phyloP scores from a whole-genome alignment of 2,113 vertebrate species.

The Delphinus delphis region DNA sequence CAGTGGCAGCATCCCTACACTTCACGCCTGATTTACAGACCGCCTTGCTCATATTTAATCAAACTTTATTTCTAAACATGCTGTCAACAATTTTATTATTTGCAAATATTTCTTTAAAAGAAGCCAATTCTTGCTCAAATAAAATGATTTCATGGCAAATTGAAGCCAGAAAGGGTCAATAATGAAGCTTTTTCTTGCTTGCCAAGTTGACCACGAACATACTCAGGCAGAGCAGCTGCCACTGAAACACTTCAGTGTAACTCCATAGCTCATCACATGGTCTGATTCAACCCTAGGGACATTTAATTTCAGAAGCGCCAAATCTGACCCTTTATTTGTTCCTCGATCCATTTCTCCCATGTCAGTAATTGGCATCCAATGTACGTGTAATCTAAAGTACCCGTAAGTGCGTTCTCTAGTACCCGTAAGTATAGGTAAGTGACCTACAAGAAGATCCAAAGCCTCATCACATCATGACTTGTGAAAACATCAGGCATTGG shows the following conservation, averaged over 20 bases:
- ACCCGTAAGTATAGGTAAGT: background rate
- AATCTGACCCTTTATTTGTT: background rate
- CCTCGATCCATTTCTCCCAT: background rate
- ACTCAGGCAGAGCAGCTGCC: background rate
- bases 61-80: slow-evolving; percentile 45
- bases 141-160: slow-evolving; percentile 46
- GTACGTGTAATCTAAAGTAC: background rate
- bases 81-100: slow-evolving; percentile 52
- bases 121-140: slow-evolving; percentile 30
- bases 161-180: slow-evolving; percentile 11
- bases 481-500: background rate
- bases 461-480: background rate
- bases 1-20: background rate
- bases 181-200: background rate
- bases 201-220: background rate
- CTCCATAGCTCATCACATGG: background rate
- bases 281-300: background rate
- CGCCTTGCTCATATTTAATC: background rate
- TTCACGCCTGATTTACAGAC: slow-evolving; percentile 12
- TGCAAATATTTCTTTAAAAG: slow-evolving; percentile 54
- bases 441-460: background rate
- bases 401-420: background rate
- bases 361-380: background rate
- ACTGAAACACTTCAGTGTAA: background rate
- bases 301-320: slow-evolving; percentile 14